phyloP scores from a whole-genome alignment of 2,797 vertebrate genomes.

The Parotocinclus haroldoi region DNA sequence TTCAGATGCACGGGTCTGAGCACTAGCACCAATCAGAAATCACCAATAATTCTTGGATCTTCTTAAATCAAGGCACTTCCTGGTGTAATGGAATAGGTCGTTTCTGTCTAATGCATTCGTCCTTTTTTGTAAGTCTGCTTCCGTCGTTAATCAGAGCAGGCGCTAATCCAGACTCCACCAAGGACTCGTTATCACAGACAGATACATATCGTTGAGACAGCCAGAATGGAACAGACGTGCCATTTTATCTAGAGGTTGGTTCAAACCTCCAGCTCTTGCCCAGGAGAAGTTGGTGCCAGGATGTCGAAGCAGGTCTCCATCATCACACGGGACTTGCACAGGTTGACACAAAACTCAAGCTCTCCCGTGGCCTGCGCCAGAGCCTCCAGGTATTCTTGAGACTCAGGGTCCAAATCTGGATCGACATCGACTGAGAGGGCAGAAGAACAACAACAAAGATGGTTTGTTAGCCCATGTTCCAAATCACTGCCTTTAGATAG shows the following conservation, averaged over 20 bases:
- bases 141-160: conserved; percentile 3
- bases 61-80: conserved; percentile 83
- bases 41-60: conserved; percentile 45
- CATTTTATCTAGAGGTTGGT: not conserved
- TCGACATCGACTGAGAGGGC: conserved; percentile 80
- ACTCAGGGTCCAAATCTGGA: conserved; percentile 81
- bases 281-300: conserved; percentile 48
- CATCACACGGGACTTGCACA: conserved; percentile 91
- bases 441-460: not conserved
- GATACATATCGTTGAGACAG: too few relatives aligned
- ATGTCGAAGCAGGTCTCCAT: conserved; percentile 95
- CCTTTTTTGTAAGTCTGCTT: too few relatives aligned
- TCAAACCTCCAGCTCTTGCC: conserved; percentile 80
- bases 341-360: conserved; percentile 82
- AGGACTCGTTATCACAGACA: not conserved
- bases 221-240: not conserved
- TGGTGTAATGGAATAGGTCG: conserved; percentile 33
- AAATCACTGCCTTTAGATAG: too few relatives aligned
- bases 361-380: conserved; percentile 81
- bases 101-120: too few relatives aligned
- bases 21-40: conserved; percentile 79
- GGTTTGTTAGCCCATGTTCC: too few relatives aligned
- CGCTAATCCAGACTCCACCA: conserved; percentile 2
- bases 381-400: conserved; percentile 83
- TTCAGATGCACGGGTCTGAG: conserved; percentile 62